phyloP scores from a whole-genome alignment of 1,140 invertebrate genomes.

The Subanguina moxae region DNA sequence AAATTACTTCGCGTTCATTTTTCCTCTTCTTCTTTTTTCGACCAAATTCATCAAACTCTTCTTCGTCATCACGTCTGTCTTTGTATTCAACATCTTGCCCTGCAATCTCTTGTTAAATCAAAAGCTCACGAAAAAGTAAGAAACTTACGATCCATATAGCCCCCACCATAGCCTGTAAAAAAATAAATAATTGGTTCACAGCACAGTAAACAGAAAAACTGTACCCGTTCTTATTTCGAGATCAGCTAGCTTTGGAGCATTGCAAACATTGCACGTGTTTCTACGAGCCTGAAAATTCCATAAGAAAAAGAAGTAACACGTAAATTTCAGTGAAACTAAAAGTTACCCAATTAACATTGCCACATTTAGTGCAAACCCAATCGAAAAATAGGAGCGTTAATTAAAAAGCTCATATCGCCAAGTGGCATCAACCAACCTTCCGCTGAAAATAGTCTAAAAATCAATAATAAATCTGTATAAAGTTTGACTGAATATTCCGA shows the following conservation, averaged over 20 bases:
- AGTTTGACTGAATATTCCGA: too few relatives aligned
- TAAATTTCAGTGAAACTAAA: too few relatives aligned
- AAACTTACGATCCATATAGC: conserved; percentile 75
- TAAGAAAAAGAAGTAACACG: too few relatives aligned
- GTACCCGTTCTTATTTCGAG: conserved; percentile 69
- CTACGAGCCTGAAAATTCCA: conserved; percentile 68
- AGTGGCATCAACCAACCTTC: conserved; percentile 65
- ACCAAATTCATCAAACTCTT: conserved; percentile 90
- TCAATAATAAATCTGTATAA: too few relatives aligned
- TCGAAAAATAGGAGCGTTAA: conserved; percentile 59
- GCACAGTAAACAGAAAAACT: conserved; percentile 2
- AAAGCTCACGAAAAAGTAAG: conserved; percentile 52
- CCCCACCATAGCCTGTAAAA: conserved; percentile 61
- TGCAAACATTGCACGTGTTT: conserved; percentile 95
- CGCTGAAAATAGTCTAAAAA: conserved; percentile 75
- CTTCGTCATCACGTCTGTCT: conserved; percentile 75
- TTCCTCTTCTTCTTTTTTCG: conserved; percentile 72
- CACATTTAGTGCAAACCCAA: conserved; percentile 98
- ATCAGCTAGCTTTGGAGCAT: conserved; percentile 91
- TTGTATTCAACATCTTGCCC: conserved; percentile 78
- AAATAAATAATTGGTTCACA: background rate
- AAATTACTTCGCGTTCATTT: conserved; percentile 6
- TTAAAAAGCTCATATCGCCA: too few relatives aligned
- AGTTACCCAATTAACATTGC: conserved; percentile 89
- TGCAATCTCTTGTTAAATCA: too few relatives aligned